These are phyloP conservation scores for Bungarus multicinctus DNA, from an alignment of 2,113 vertebrate genomes.

Conservation along the genomic window DNA sequence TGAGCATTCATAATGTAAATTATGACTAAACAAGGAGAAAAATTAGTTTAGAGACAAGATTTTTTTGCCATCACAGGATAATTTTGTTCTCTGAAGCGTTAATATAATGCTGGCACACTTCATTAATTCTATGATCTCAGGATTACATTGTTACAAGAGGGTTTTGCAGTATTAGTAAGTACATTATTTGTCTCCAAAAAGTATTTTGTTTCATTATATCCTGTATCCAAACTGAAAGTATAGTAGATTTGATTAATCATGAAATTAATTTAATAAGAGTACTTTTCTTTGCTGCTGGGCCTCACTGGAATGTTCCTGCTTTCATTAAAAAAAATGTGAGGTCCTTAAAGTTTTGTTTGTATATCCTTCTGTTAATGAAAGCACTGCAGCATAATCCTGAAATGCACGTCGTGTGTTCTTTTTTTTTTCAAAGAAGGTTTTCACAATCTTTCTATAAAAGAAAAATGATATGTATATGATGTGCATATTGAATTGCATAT, in stretches of 20 bases:
- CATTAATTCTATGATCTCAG: slow-evolving; percentile 25
- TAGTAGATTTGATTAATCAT: background rate
- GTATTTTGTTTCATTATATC: slow-evolving; percentile 25
- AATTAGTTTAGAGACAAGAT: background rate
- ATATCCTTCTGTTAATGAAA: background rate
- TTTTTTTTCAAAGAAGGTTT: background rate
- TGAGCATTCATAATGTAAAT: slow-evolving; percentile 5
- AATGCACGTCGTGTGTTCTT: rapidly evolving
- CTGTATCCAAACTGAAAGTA: slow-evolving; percentile 24
- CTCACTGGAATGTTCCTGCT: background rate
- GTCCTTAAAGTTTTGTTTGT: background rate
- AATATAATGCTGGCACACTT: background rate
- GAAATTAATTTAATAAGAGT: slow-evolving; percentile 16
- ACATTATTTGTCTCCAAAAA: slow-evolving; percentile 32
- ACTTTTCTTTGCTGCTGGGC: background rate
- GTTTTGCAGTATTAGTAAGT: slow-evolving; percentile 43
- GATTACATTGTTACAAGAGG: background rate
- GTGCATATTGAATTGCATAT: background rate
- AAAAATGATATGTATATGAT: background rate
- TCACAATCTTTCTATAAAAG: background rate
- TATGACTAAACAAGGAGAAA: slow-evolving; percentile 11
- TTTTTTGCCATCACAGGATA: slow-evolving; percentile 12
- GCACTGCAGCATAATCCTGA: background rate
- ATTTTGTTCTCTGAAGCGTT: slow-evolving; percentile 13
- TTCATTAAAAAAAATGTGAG: background rate